These are phyloP conservation scores for Morelia viridis DNA, from an alignment of 2,797 vertebrate genomes.

Conservation along the genomic window DNA sequence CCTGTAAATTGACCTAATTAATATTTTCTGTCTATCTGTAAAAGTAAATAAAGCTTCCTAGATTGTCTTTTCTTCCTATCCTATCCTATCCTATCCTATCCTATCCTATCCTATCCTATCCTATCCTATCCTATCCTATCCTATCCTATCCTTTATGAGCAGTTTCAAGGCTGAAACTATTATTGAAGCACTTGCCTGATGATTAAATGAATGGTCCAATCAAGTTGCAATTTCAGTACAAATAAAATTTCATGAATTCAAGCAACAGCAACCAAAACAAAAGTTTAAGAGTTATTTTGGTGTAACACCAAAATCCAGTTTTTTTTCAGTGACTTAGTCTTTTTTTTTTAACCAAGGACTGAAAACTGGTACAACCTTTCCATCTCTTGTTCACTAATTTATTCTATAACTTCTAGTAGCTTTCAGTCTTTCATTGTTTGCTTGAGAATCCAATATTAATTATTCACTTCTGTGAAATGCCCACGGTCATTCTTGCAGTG, in stretches of 20 bases:
- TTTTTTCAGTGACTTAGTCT: no score
- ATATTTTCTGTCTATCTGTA: neutral
- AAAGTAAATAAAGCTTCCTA: neutral
- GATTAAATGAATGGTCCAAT: neutral
- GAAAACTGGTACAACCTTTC: neutral
- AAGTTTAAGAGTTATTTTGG: slow-evolving; percentile 1
- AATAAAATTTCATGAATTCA: neutral
- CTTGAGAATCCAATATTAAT: neutral
- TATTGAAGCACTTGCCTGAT: neutral
- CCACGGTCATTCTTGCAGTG: neutral
- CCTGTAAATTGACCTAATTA: neutral
- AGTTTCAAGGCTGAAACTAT: neutral
- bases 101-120: no score
- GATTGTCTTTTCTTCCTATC: neutral
- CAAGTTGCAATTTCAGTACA: neutral
- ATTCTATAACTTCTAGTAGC: neutral
- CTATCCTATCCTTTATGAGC: neutral
- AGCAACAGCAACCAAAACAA: neutral
- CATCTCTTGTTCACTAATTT: neutral
- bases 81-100: neutral
- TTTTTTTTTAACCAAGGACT: neutral
- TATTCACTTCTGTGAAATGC: neutral
- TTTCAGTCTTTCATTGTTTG: neutral
- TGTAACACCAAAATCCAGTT: neutral
- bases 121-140: no score